Evolutionary conservation across 2,113 vertebrate genomes (phyloP).

Genomic region (Ctenomys sociabilis): DNA sequence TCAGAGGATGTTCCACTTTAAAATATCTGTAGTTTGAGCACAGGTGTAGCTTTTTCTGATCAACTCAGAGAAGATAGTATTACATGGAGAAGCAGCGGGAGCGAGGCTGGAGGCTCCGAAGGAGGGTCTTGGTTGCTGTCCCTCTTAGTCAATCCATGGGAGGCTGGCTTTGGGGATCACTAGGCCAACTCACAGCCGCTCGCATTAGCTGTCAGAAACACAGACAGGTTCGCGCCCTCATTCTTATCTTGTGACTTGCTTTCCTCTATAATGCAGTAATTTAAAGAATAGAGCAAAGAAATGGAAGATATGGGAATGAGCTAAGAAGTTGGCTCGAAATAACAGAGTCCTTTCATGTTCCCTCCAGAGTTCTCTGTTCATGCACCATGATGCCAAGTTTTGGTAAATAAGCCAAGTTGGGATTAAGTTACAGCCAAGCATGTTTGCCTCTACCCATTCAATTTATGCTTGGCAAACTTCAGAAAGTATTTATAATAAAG

Average conservation of each 20-base stretch:
- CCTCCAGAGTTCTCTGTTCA: constrained; percentile 37
- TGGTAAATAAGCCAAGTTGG: constrained; percentile 47
- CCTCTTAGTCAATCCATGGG: rapidly evolving
- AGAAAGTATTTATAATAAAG: constrained; percentile 62
- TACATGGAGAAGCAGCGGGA: not conserved
- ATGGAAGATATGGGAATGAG: constrained; percentile 71
- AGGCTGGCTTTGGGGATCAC: not conserved
- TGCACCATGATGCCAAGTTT: constrained; percentile 53
- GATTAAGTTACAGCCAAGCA: constrained; percentile 70
- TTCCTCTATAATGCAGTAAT: not conserved
- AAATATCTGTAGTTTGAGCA: not conserved
- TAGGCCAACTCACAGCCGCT: not conserved
- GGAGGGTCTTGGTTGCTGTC: not conserved
- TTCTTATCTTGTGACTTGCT: constrained; percentile 32
- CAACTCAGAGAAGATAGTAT: not conserved
- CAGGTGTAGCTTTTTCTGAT: not conserved
- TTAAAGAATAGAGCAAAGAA: constrained; percentile 31
- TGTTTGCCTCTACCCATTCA: constrained; percentile 65
- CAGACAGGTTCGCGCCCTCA: not conserved
- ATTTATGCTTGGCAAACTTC: constrained; percentile 64
- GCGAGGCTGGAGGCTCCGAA: rapidly evolving
- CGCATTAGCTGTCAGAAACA: not conserved
- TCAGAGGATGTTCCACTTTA: not conserved
- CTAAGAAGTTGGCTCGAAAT: constrained; percentile 39
- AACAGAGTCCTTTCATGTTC: not conserved